Evolutionary conservation across 2,113 vertebrate genomes (phyloP).

Genomic region (Calyptomena viridis): DNA sequence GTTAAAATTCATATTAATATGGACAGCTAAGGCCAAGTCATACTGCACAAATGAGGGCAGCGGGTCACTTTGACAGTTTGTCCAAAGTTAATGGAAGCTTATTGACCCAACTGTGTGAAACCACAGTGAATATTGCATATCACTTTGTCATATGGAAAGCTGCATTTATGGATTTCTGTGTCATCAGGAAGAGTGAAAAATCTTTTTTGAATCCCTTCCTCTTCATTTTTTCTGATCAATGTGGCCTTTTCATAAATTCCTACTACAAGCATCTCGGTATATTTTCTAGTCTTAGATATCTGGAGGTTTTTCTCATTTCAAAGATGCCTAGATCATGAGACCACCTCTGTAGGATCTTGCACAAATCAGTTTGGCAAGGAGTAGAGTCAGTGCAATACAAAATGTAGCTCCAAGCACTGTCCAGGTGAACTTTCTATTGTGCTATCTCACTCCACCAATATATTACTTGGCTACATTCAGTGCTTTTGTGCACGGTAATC

Average conservation of each 20-base stretch:
- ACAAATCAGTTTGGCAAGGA: not conserved
- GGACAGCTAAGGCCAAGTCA: conserved; percentile 74
- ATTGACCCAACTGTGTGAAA: conserved; percentile 85
- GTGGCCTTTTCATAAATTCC: conserved; percentile 67
- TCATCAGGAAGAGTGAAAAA: conserved; percentile 65
- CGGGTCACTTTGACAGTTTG: conserved; percentile 77
- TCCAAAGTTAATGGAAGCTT: conserved; percentile 86
- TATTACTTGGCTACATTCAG: not conserved
- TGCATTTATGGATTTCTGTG: conserved; percentile 79
- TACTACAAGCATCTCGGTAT: conserved; percentile 53
- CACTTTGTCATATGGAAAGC: conserved; percentile 72
- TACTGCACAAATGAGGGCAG: conserved; percentile 75
- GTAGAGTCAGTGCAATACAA: not conserved
- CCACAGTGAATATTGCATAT: conserved; percentile 81
- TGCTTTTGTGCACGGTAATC: not conserved
- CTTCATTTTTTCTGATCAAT: conserved; percentile 66
- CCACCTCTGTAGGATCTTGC: accelerated
- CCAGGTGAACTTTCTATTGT: not conserved
- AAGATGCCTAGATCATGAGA: not conserved
- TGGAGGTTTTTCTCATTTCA: not conserved
- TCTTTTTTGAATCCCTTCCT: conserved; percentile 38
- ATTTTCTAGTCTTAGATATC: not conserved
- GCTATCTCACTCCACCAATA: not conserved
- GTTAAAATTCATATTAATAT: conserved; percentile 85
- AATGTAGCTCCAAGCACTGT: not conserved